Base-by-base conservation (phyloP, 2,113 vertebrate species). In the Pyrgilauda ruficollis region DNA sequence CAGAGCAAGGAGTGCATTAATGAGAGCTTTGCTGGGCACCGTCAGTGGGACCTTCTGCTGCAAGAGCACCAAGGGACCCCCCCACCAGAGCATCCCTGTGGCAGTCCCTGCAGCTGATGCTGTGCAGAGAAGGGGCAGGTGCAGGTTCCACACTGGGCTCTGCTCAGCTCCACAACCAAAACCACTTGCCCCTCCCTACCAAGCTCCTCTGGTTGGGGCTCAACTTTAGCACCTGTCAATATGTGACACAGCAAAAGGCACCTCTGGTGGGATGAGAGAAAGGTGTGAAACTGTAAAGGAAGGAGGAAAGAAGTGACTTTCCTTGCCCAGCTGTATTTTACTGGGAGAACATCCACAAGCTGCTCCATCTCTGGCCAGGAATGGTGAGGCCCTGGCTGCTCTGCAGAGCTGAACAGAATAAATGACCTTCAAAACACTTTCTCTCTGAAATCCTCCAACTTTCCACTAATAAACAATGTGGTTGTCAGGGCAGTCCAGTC, bases 371-470 rank as follows among this genome's bases (percentile, higher is more conserved):
- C 43, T 39, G 13, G 3, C 43, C 0, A 1, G 70, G 90, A 69
- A 39, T 2, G 3, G 44, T 19, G 26, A n/a, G 27, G 58, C 62
- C 70, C 55, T 3, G 11, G 46, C 62, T 55, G 84, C 46, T 94
- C 88, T 46, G 79, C n/a, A 18, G 61, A 78, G 53, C 75, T 18
- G 68, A 41, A 78, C 16, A 9, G 52, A 91, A 88, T 11, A 84
- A 90, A 88, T 47, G 82, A 81, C 86, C 94, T 72, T 94, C 77
- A 17, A 47, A 81, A 75, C 72, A 86, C 47, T 90, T 90, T 87
- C 35, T 77, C 64, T 58, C 68, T 35, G 20, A 90, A 69, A 59
- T 47, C 21, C 59, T 43, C 76, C 68, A 41, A 15, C 83, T 64
- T 86, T n/a, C 69, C 64, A 27, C 88, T 72, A 78, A 86, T 43